A percentile compares a stretch with the other conserved stretches of the same genome.
Conservation (phyloP, 2,888 invertebrate genomes). For the Bembecia ichneumoniformis region DNA sequence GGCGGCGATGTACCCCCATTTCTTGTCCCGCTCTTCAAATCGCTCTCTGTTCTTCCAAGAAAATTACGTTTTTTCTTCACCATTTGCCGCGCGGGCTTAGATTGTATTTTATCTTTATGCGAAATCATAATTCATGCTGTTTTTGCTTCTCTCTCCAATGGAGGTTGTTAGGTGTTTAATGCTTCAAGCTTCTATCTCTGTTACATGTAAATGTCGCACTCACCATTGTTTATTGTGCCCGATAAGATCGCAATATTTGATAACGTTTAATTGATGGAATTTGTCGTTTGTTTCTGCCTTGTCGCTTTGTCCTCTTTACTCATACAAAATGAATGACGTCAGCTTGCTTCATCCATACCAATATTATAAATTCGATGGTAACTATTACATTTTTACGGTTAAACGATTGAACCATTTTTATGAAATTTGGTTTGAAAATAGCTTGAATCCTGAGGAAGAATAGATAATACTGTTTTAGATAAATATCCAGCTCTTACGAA, state of each 20-base stretch:
- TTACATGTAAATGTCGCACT: slow-evolving; percentile 47
- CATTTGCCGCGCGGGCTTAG: slow-evolving; percentile 62
- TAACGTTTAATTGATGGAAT: slow-evolving; percentile 31
- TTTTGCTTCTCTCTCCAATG: slow-evolving; percentile 45
- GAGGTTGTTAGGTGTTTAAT: slow-evolving; percentile 53
- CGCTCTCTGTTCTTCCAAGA: slow-evolving; percentile 44
- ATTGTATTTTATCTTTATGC: slow-evolving; percentile 69
- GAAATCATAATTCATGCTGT: slow-evolving; percentile 67
- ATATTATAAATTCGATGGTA: too few relatives aligned
- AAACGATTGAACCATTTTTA: too few relatives aligned
- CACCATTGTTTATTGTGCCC: slow-evolving; percentile 45
- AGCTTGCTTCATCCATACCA: neutral
- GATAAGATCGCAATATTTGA: slow-evolving; percentile 43
- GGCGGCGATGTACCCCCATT: slow-evolving; percentile 25
- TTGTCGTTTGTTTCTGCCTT: neutral
- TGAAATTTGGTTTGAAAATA: too few relatives aligned
- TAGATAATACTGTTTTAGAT: too few relatives aligned
- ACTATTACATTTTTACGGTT: too few relatives aligned
- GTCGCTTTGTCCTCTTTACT: neutral
- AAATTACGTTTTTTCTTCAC: slow-evolving; percentile 61
- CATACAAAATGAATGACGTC: neutral
- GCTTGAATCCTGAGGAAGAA: too few relatives aligned
- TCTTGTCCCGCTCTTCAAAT: slow-evolving; percentile 38
- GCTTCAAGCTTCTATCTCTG: slow-evolving; percentile 45
- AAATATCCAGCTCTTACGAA: too few relatives aligned